These are phyloP conservation scores for Hermatobates lingyangjiaoensis DNA, from an alignment of 1,140 invertebrate genomes.

Conservation along the genomic window DNA sequence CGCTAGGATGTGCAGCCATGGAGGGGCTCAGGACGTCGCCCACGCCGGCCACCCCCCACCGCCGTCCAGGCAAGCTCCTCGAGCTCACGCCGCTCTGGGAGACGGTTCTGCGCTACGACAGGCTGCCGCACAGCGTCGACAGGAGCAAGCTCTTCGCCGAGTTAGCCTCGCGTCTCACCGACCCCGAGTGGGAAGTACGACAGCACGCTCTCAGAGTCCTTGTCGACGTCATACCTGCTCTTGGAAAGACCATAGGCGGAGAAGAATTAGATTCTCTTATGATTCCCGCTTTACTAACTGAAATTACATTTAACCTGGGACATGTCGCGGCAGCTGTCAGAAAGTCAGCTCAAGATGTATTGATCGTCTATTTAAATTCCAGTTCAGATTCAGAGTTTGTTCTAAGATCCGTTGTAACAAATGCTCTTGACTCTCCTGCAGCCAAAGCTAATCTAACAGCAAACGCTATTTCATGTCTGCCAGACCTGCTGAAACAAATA, in stretches of 20 bases:
- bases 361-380: constrained; percentile 42
- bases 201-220: constrained; percentile 56
- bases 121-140: constrained; percentile 36
- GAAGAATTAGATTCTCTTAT: constrained; percentile 38
- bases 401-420: constrained; percentile 37
- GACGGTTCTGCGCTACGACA: constrained; percentile 37
- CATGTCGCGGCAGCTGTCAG: constrained; percentile 53
- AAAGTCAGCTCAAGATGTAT: constrained; percentile 47
- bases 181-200: constrained; percentile 61
- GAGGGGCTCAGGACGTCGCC: constrained; percentile 5
- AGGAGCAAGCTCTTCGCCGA: constrained; percentile 40
- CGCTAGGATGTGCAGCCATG: too few relatives aligned
- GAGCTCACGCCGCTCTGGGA: constrained; percentile 58
- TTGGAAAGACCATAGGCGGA: constrained; percentile 22
- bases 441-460: constrained; percentile 14
- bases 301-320: constrained; percentile 50
- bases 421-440: constrained; percentile 31
- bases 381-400: constrained; percentile 33
- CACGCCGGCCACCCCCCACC: constrained; percentile 18
- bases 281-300: constrained; percentile 32
- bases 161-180: constrained; percentile 44
- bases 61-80: constrained; percentile 22
- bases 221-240: constrained; percentile 47
- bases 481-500: constrained; percentile 21
- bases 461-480: constrained; percentile 22